Evolutionary conservation across 2,113 vertebrate species (phyloP).

Genomic region (Eulemur rufifrons): DNA sequence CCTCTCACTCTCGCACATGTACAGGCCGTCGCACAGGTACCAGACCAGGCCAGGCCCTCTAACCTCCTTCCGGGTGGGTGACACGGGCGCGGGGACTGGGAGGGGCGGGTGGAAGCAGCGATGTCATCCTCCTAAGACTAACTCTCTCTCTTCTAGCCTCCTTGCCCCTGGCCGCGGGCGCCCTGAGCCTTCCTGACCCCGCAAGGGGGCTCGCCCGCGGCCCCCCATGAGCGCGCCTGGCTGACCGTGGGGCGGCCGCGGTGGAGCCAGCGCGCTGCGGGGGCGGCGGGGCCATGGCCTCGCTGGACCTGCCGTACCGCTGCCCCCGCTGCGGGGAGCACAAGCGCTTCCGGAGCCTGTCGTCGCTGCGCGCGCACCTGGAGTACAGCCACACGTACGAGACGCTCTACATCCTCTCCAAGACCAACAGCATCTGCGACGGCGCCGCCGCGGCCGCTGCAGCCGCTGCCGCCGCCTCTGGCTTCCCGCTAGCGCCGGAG

Average conservation of each 20-base stretch:
- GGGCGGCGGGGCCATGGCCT: constrained; percentile 93
- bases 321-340: constrained; percentile 99
- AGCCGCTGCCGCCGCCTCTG: constrained; percentile 85
- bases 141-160: constrained; percentile 75
- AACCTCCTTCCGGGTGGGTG: neutral
- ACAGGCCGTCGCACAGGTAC: neutral
- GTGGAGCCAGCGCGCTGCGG: constrained; percentile 82
- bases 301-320: constrained; percentile 97
- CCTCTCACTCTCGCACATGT: neutral
- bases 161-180: neutral
- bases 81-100: fast-evolving
- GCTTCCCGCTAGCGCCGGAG: constrained; percentile 93
- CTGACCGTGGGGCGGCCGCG: constrained; percentile 94
- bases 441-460: constrained; percentile 87
- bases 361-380: constrained; percentile 96
- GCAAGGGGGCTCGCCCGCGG: constrained; percentile 17
- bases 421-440: constrained; percentile 97
- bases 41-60: neutral
- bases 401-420: constrained; percentile 98
- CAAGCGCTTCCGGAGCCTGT: constrained; percentile 99
- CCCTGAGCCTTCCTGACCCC: constrained; percentile 49
- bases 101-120: neutral
- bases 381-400: constrained; percentile 99
- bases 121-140: neutral
- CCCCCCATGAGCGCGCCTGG: constrained; percentile 90